Evolutionary conservation across 2,113 vertebrate species (phyloP), one percentile per base, ranked within the genome.

Genomic region (Mormoops blainvillei): DNA sequence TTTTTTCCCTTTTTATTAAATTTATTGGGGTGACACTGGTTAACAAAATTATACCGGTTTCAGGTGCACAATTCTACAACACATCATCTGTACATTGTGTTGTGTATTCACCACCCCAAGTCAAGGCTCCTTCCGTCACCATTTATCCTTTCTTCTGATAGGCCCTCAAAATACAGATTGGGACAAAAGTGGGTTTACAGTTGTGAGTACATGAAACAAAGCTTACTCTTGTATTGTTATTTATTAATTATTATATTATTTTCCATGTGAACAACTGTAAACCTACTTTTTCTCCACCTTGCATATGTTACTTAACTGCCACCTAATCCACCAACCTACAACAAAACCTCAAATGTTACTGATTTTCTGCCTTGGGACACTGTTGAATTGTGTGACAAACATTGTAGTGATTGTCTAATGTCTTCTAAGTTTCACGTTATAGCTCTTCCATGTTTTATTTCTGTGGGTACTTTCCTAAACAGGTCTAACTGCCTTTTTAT

Each of bases 371-470:
- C 33, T 94, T 54, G 19, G 1, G 16, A 76, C 15, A 45, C 63
- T 67, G 20, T 83, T 77, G 26, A 95, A 87, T 50, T 68, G 7
- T 63, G 48, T 70, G 58, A 71, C 45, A 52, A 71, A 52, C 20
- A 45, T 56, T 76, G 31, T 58, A 63, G 33, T 88, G 38, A 88
- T 89, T 91, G 65, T 61, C 38, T 85, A 87, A 10, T 45, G 16
- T 52, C 52, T 89, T 85, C 15, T 31, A 38, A 74, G 50, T 13
- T 77, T 78, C 68, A 14, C 74, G 4, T 71, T 93, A 56, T 31
- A 76, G 18, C 8, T 83, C 24, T 77, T 91, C 84, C 56, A 56
- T 83, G 10, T 80, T 91, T 87, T 87, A 89, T 94, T 95, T 91
- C 24, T 74, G 38, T 80, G 41, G 22, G 38, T 93, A 63, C 67